phyloP scores from a whole-genome alignment of 2,797 vertebrate genomes.

The Gouania willdenowi region DNA sequence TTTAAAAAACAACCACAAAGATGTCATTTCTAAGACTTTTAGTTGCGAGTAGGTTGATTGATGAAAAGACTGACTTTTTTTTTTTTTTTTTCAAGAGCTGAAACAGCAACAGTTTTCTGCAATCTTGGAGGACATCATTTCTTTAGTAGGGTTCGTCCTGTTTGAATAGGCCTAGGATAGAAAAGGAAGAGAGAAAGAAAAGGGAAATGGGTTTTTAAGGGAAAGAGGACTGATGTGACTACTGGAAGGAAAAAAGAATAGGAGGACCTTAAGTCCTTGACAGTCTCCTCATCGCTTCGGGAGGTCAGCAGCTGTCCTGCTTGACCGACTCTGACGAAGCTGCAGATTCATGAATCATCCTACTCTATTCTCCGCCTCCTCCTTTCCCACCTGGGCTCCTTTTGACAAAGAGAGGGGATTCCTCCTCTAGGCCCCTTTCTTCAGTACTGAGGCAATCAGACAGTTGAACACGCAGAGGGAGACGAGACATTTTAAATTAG shows the following conservation, averaged over 20 bases:
- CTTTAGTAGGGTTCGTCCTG: slow-evolving; percentile 30
- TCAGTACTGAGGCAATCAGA: slow-evolving; percentile 69
- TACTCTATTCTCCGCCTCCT: slow-evolving; percentile 22
- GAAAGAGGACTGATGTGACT: background rate
- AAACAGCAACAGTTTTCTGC: slow-evolving; percentile 8
- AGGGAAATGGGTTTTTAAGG: slow-evolving; percentile 15
- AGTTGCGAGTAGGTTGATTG: too few species aligned
- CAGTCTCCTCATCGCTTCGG: slow-evolving; percentile 29
- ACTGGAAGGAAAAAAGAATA: slow-evolving; percentile 23
- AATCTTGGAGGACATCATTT: slow-evolving; percentile 34
- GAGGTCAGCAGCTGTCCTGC: slow-evolving; percentile 58
- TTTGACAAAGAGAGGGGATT: slow-evolving; percentile 71
- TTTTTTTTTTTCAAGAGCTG: background rate
- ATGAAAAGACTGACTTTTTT: slow-evolving; percentile 35
- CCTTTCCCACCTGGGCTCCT: slow-evolving; percentile 58
- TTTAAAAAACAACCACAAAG: too few species aligned
- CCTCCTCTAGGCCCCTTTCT: slow-evolving; percentile 72
- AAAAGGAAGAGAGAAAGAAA: slow-evolving; percentile 33
- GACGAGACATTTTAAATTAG: slow-evolving; percentile 79
- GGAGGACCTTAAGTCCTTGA: slow-evolving; percentile 56
- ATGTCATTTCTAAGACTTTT: too few species aligned
- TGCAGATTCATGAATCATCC: slow-evolving; percentile 72
- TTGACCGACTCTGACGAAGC: slow-evolving; percentile 76
- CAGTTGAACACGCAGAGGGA: slow-evolving; percentile 69
- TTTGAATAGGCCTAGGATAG: slow-evolving; percentile 33